Base-by-base conservation (phyloP, 2,797 vertebrate genomes). In the Poecilia picta region DNA sequence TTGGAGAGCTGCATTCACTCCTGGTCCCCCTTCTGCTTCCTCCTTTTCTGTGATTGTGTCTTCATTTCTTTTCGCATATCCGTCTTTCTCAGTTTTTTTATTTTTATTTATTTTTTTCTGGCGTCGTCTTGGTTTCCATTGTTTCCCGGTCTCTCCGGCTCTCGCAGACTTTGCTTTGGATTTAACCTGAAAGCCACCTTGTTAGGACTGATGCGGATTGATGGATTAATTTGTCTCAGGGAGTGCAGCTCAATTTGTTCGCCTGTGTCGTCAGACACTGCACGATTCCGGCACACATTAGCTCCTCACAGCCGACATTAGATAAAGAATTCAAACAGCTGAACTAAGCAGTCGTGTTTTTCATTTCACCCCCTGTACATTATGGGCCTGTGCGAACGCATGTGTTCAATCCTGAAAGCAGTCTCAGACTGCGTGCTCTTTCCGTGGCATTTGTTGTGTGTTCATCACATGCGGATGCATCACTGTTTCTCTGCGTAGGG, bases 181-280 rank as follows among this genome's bases (percentile, higher is more conserved):
- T 89, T 89, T 87, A 89, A 91, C 85, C 90, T 88, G 83, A 88
- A 75, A 81, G 82, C 87, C 89, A 85, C 89, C 89, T 88, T 87
- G 88, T 91, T 90, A 82, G 85, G 46, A 25, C 81, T 85, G 88
- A 88, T 86, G 87, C 81, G 88, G 85, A 90, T 89, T 89, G 91
- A 91, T 86, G 86, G 87, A 88, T 89, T 87, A 47, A 88, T 93
- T 89, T 91, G 87, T 91, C 85, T 66, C 81, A 77, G 55, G 64
- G 68, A 79, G 85, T 79, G 81, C 76, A 59, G 81, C 43, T 66
- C 79, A 78, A 75, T 84, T 71, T 82, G 77, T 80, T 76, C 31
- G 73, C 71, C 20, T 45, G 78, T 73, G 66, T 49, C 68, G 76
- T 49, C 59, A 8, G 28, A 73, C 39, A 3, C 62, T 47, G 8